Conservation (phyloP, 2,797 vertebrate species). For the Tenualosa thibaudeaui region DNA sequence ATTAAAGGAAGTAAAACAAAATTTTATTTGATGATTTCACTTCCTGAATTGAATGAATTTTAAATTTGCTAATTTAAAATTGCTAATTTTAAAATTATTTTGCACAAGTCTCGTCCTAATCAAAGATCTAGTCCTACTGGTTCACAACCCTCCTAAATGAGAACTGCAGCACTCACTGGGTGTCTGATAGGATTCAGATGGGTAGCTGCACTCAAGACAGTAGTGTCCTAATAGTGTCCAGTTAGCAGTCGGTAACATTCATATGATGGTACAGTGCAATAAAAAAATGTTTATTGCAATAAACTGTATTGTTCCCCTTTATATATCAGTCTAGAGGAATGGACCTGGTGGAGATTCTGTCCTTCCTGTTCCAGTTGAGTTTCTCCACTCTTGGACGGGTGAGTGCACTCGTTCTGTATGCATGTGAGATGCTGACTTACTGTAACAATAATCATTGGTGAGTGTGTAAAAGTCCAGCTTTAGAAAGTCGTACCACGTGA, state of each 20-base stretch:
- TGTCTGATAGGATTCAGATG: neutral
- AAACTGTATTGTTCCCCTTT: neutral
- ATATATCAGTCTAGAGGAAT: slow-evolving; percentile 83
- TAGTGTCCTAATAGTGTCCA: neutral
- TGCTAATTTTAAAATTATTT: too few species aligned
- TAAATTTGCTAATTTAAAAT: too few species aligned
- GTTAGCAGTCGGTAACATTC: neutral
- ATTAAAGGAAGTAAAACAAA: too few species aligned
- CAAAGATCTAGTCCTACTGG: neutral
- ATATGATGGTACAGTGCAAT: neutral
- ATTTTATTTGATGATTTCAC: too few species aligned
- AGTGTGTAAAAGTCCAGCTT: too few species aligned
- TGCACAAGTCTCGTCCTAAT: too few species aligned
- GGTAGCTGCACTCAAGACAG: neutral
- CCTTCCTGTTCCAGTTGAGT: slow-evolving; percentile 93
- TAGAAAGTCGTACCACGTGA: too few species aligned
- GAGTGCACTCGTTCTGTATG: slow-evolving; percentile 49
- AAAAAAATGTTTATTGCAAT: neutral
- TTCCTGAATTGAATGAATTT: too few species aligned
- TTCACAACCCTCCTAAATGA: neutral
- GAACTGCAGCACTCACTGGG: neutral
- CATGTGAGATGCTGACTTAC: neutral
- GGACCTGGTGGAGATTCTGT: slow-evolving; percentile 93
- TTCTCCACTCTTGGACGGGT: slow-evolving; percentile 93
- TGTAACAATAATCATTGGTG: neutral